Percentiles rank a stretch among this genome's conserved stretches.
Evolutionary conservation across 1,140 invertebrate genomes (phyloP).

Genomic region (Papilio polyxenes): DNA sequence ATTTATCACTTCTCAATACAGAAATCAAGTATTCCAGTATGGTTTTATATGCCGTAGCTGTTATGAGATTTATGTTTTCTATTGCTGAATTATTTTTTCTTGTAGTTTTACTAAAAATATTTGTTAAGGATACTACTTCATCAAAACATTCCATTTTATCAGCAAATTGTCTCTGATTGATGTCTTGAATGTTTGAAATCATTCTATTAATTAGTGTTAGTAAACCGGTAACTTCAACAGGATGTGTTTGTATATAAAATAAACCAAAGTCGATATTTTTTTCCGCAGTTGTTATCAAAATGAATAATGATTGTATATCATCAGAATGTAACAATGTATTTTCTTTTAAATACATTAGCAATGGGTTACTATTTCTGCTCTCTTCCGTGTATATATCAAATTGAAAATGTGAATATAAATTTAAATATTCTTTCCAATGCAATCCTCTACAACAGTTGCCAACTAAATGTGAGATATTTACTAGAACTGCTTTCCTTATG

Average conservation of each 20-base stretch:
- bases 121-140: conserved; percentile 57
- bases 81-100: conserved; percentile 40
- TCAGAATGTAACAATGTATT: conserved; percentile 45
- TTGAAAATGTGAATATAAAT: conserved; percentile 47
- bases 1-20: conserved; percentile 47
- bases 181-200: conserved; percentile 51
- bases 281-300: conserved; percentile 45
- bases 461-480: conserved; percentile 62
- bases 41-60: conserved; percentile 45
- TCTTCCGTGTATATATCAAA: conserved; percentile 36
- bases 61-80: conserved; percentile 44
- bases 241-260: conserved; percentile 57
- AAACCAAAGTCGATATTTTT: conserved; percentile 58
- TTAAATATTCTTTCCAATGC: conserved; percentile 52
- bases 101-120: conserved; percentile 47
- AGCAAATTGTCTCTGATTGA: conserved; percentile 57
- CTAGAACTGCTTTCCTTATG: conserved; percentile 61
- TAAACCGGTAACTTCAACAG: conserved; percentile 46
- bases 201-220: conserved; percentile 54
- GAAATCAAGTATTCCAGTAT: conserved; percentile 49
- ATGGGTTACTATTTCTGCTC: conserved; percentile 45
- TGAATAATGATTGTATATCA: conserved; percentile 51
- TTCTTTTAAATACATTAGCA: conserved; percentile 47
- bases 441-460: conserved; percentile 54
- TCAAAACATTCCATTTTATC: conserved; percentile 57